A percentile compares a stretch with the other conserved stretches of the same genome.
Conservation (phyloP, 2,797 vertebrate species). For the Anas acuta region DNA sequence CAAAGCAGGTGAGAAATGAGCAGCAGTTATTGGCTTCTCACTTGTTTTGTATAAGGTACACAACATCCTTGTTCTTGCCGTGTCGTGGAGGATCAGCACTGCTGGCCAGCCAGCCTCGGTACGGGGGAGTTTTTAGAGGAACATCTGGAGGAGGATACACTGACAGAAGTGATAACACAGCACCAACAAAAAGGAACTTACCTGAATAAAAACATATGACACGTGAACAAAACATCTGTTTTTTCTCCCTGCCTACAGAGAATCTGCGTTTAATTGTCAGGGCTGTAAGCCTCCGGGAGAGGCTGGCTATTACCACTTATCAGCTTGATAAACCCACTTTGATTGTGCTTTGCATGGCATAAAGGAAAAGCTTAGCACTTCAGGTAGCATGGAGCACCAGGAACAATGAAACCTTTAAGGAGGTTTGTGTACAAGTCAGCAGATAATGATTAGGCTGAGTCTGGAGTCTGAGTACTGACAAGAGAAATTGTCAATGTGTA, state of each 20-base stretch:
- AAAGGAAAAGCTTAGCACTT: background rate
- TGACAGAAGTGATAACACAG: background rate
- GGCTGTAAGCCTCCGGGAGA: background rate
- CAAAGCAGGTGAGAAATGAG: background rate
- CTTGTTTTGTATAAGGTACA: background rate
- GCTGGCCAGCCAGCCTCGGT: background rate
- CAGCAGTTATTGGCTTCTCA: background rate
- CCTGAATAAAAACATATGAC: background rate
- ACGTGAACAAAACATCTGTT: background rate
- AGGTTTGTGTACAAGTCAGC: background rate
- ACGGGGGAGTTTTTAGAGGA: background rate
- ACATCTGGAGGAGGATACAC: background rate
- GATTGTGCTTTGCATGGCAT: background rate
- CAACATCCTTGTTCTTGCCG: background rate
- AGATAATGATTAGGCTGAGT: background rate
- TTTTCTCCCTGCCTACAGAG: background rate
- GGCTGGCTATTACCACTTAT: background rate
- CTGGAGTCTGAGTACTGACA: background rate
- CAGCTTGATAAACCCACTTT: background rate
- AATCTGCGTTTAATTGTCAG: background rate
- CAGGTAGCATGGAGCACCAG: background rate
- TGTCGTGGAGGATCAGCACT: background rate
- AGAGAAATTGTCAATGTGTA: background rate
- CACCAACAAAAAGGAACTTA: background rate
- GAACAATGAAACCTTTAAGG: background rate